Conservation (phyloP, 2,113 vertebrate genomes). For the Platichthys flesus region DNA sequence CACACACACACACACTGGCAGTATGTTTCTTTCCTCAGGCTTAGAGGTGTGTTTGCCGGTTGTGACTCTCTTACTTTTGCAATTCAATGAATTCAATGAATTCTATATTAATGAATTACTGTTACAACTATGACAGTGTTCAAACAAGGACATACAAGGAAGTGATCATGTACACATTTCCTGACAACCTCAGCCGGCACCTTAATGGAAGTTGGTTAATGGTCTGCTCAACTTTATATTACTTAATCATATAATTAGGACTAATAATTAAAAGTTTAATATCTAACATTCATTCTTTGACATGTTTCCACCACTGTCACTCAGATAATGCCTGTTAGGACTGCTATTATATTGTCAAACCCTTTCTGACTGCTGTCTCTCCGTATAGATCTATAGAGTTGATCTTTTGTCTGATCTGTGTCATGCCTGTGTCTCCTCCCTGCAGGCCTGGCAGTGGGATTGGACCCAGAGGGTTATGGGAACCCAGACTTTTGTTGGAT, state of each 20-base stretch:
- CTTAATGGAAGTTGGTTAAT: neutral
- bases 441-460: constrained; percentile 92
- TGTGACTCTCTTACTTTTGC: constrained; percentile 11
- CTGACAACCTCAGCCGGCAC: neutral
- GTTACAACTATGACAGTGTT: constrained; percentile 21
- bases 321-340: neutral
- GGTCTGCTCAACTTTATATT: neutral
- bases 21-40: neutral
- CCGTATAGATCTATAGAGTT: neutral
- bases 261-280: neutral
- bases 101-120: neutral
- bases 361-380: neutral
- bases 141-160: constrained; percentile 4
- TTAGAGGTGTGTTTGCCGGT: constrained; percentile 19
- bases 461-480: constrained; percentile 96
- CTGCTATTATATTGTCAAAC: neutral
- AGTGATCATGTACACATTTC: neutral
- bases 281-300: neutral
- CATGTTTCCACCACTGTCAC: neutral
- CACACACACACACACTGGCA: neutral
- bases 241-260: neutral
- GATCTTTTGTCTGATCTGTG: constrained; percentile 14
- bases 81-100: constrained; percentile 23
- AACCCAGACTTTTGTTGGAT: constrained; percentile 99
- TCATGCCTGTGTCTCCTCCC: constrained; percentile 17